Base-by-base conservation (phyloP, 2,797 vertebrate species). In the Menidia menidia region DNA sequence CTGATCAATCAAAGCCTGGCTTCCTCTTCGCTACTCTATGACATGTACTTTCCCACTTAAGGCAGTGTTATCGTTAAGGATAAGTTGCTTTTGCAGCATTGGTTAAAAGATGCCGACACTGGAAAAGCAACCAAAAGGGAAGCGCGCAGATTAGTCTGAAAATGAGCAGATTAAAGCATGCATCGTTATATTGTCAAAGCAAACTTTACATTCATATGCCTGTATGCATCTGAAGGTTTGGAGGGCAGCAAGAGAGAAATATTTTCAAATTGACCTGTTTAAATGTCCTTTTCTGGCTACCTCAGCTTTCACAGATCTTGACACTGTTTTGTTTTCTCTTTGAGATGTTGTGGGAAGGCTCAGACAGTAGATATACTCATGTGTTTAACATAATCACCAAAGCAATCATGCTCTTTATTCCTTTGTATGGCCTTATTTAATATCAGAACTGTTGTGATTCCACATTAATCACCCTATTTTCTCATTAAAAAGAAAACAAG, bases 111-210 rank as follows among this genome's bases (percentile, higher is more conserved):
- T 12, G 1, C 13, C 12, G 31, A 16, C 3, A 47, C 3, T 35
- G 9, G 25, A 50, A 59, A 39, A 50, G 5, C 35, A 51, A 16
- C 18, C 18, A 18, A 35, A 60, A 35, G 9, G 41, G 25, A 32
- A 3, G 18, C 41, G 12, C 6, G 18, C 13, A 30, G 5, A 43
- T 15, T 43, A 48, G 31, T 16, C 18, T 56, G 44, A 56, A 44
- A 51, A 69, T 15, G 15, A 53, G 15, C 45, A 48, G 33, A 35
- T 53, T 39, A 54, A 54, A 60, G 41, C 41, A 25, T 68, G 50
- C 42, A 14, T 42, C 30, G 15, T 50, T 15, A 60, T 48, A 63
- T 42, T 71, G 60, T 71, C 53, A 56, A 71, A 57, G 48, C 58
- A 30, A 11, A 10, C n/a, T 19, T 33, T 32, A 71, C 44, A 57